Percentiles rank a stretch among this genome's conserved stretches.
Conservation (phyloP, 2,888 invertebrate species). For the Chrysolina americana region DNA sequence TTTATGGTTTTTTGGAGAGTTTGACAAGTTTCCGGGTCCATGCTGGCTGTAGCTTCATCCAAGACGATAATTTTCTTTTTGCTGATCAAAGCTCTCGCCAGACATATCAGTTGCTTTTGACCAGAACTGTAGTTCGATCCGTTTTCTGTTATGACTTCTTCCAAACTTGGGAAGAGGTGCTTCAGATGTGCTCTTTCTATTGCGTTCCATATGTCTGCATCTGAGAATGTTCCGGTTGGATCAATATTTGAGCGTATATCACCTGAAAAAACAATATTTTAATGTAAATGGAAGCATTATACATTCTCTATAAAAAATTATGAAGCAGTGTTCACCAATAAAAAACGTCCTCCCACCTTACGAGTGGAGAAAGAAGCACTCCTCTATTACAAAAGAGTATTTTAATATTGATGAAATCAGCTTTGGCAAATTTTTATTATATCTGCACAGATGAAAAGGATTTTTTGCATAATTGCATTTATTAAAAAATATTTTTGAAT, state of each 20-base stretch:
- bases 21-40: slow-evolving; percentile 70
- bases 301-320: too few relatives aligned
- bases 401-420: too few relatives aligned
- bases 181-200: slow-evolving; percentile 88
- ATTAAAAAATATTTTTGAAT: too few relatives aligned
- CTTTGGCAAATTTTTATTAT: too few relatives aligned
- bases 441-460: too few relatives aligned
- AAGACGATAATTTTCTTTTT: slow-evolving; percentile 70
- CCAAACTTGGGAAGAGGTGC: slow-evolving; percentile 73
- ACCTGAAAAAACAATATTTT: slow-evolving; percentile 71
- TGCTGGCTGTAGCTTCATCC: slow-evolving; percentile 73
- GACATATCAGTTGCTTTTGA: slow-evolving; percentile 72
- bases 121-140: slow-evolving; percentile 70
- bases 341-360: too few relatives aligned
- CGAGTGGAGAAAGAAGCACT: too few relatives aligned
- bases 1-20: slow-evolving; percentile 72
- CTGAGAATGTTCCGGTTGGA: slow-evolving; percentile 86
- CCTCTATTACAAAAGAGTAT: too few relatives aligned
- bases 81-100: slow-evolving; percentile 71
- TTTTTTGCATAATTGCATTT: too few relatives aligned
- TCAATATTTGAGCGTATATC: slow-evolving; percentile 90
- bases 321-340: too few relatives aligned
- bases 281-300: too few relatives aligned
- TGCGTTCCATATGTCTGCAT: slow-evolving; percentile 86
- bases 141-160: slow-evolving; percentile 81